A percentile compares a stretch with the other conserved stretches of the same genome.
These are phyloP conservation scores for Stegostoma tigrinum DNA, from an alignment of 2,113 vertebrate genomes.

Conservation along the genomic window DNA sequence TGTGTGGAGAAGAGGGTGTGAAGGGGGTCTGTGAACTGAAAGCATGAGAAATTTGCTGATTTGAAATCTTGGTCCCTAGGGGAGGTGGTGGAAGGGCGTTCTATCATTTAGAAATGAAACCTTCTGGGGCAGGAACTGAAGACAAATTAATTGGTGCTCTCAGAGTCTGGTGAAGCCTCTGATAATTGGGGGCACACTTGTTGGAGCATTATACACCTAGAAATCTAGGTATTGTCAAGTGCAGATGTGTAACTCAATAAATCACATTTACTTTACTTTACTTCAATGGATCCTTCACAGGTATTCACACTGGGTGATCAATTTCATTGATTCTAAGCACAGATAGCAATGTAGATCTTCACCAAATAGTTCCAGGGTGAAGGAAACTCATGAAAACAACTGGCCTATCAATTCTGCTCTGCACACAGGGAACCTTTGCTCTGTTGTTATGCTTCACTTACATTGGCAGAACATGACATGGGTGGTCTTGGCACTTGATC, in stretches of 20 bases:
- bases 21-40: neutral
- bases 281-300: neutral
- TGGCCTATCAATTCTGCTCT: neutral
- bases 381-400: neutral
- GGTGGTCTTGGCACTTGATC: constrained; percentile 1
- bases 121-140: neutral
- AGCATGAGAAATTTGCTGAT: neutral
- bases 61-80: too few species aligned
- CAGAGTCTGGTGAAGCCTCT: neutral
- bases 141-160: neutral
- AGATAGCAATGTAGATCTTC: neutral
- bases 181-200: neutral
- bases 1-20: neutral
- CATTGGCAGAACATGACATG: neutral
- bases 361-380: neutral
- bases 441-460: neutral
- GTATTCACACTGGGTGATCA: neutral
- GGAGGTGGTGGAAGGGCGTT: neutral
- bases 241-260: neutral
- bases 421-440: neutral
- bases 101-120: neutral
- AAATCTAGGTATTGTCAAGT: neutral
- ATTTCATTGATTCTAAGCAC: neutral
- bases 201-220: neutral
- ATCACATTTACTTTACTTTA: neutral